phyloP scores from a whole-genome alignment of 1,140 invertebrate genomes.

The Leucophenga varia region DNA sequence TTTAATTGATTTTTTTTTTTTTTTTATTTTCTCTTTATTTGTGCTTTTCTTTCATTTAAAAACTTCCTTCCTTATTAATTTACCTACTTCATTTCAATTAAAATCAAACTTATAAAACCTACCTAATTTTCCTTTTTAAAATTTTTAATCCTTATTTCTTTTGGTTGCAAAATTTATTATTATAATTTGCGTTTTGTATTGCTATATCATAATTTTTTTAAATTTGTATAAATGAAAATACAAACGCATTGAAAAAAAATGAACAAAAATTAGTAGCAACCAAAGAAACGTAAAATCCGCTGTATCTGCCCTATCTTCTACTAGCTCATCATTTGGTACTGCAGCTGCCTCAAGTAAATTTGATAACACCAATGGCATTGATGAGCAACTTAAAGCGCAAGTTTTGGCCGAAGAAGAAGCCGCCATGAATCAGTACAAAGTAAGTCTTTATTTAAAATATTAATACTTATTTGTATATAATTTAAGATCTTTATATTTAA shows the following conservation, averaged over 20 bases:
- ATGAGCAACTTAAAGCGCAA: slow-evolving; percentile 82
- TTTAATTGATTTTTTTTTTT: slow-evolving; percentile 13
- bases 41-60: slow-evolving; percentile 20
- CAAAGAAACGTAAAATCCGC: slow-evolving; percentile 82
- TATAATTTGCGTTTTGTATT: not conserved
- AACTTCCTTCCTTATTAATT: too few relatives aligned
- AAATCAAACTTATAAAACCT: too few relatives aligned
- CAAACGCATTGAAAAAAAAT: slow-evolving; percentile 5
- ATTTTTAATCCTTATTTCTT: slow-evolving; percentile 5
- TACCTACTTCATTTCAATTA: too few relatives aligned
- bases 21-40: slow-evolving; percentile 19
- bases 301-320: slow-evolving; percentile 85
- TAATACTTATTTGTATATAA: slow-evolving; percentile 7
- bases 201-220: not conserved
- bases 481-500: not conserved
- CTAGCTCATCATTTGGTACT: slow-evolving; percentile 82
- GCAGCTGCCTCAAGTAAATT: slow-evolving; percentile 74
- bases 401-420: slow-evolving; percentile 93
- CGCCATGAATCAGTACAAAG: slow-evolving; percentile 93
- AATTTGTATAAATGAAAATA: not conserved
- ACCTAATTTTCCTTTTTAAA: too few relatives aligned
- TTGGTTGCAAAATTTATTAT: not conserved
- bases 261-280: slow-evolving; percentile 61
- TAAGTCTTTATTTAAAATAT: slow-evolving; percentile 56
- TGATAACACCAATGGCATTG: slow-evolving; percentile 74